Conservation (phyloP, 1,140 invertebrate species). For the Agrilus planipennis region DNA sequence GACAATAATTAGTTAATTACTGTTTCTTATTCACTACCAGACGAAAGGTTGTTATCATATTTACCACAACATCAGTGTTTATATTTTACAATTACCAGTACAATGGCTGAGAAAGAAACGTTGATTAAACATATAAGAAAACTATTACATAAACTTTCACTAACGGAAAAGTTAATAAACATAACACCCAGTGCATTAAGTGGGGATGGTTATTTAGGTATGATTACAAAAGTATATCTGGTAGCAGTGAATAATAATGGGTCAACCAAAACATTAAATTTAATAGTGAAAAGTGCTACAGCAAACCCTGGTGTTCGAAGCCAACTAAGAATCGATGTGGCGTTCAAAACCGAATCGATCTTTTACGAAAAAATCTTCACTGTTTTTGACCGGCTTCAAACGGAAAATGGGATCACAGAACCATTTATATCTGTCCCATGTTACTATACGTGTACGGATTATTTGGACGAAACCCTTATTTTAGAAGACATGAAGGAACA, state of each 20-base stretch:
- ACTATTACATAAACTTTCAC: too few relatives aligned
- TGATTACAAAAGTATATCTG: slow-evolving; percentile 6
- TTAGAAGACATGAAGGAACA: slow-evolving; percentile 39
- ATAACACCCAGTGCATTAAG: background rate
- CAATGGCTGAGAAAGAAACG: too few relatives aligned
- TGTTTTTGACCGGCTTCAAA: slow-evolving; percentile 16
- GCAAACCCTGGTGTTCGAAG: background rate
- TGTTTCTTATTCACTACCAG: too few relatives aligned
- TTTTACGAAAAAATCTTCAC: slow-evolving; percentile 22
- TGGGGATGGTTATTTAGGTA: slow-evolving; percentile 8
- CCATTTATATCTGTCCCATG: slow-evolving; percentile 28
- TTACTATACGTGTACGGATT: slow-evolving; percentile 27
- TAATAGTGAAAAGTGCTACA: slow-evolving; percentile 7
- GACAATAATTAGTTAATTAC: too few relatives aligned
- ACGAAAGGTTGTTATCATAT: too few relatives aligned
- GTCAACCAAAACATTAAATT: slow-evolving; percentile 1
- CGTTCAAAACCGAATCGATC: slow-evolving; percentile 20
- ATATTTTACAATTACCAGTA: too few relatives aligned
- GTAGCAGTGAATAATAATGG: slow-evolving; percentile 1
- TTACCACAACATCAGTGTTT: too few relatives aligned
- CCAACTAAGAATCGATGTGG: slow-evolving; percentile 6
- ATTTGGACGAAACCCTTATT: slow-evolving; percentile 37
- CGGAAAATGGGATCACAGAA: slow-evolving; percentile 10
- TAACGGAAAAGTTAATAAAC: too few relatives aligned
- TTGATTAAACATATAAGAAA: too few relatives aligned